These are phyloP conservation scores for Cheilosia scutellata DNA, from an alignment of 2,888 invertebrate genomes.

Conservation along the genomic window DNA sequence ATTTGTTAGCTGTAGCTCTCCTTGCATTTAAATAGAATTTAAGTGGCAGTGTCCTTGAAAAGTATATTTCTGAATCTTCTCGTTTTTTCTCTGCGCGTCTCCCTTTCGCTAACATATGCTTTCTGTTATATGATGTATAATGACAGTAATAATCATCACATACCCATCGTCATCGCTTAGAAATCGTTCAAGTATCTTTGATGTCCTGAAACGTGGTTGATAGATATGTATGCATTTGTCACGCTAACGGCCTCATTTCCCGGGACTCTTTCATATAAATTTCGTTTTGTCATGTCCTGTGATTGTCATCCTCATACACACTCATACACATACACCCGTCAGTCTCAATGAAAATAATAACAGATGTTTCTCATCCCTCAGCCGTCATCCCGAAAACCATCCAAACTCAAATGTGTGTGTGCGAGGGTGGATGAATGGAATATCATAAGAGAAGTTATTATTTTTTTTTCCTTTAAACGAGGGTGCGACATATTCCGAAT, in stretches of 20 bases:
- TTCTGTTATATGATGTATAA: constrained; percentile 27
- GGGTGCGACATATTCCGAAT: constrained; percentile 35
- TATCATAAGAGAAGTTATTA: neutral
- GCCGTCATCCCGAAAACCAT: neutral
- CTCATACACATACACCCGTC: constrained; percentile 5
- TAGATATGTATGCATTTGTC: constrained; percentile 19
- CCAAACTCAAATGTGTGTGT: no score
- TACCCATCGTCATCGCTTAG: constrained; percentile 40
- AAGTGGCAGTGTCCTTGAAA: constrained; percentile 38
- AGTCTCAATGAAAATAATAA: constrained; percentile 33
- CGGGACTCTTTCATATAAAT: constrained; percentile 19
- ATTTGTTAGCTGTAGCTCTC: constrained; percentile 6
- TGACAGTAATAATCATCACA: constrained; percentile 58
- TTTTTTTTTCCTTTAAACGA: constrained; percentile 37
- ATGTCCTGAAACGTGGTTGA: constrained; percentile 19
- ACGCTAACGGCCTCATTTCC: constrained; percentile 5
- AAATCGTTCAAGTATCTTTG: constrained; percentile 44
- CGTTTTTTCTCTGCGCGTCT: no score
- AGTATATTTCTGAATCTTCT: neutral
- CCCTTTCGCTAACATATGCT: neutral
- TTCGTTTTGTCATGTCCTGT: constrained; percentile 60
- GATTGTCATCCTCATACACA: constrained; percentile 27
- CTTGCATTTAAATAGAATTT: constrained; percentile 25
- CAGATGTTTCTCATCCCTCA: constrained; percentile 40
- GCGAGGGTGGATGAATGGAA: constrained; percentile 3